These are phyloP conservation scores for Muschampia plurimacula DNA, from an alignment of 2,888 invertebrate genomes.

Conservation along the genomic window DNA sequence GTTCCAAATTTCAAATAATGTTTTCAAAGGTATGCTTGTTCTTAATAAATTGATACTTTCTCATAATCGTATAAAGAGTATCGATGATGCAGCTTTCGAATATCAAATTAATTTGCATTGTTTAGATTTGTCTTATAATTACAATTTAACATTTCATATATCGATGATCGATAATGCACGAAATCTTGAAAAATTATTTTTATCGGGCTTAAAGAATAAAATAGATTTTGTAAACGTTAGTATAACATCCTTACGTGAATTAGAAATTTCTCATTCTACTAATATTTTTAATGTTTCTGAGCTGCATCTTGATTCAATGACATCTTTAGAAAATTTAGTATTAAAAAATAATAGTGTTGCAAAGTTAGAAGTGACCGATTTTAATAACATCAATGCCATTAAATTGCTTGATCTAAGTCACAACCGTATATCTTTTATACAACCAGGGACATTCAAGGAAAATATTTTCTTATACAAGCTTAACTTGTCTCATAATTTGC, in stretches of 20 bases:
- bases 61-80: conserved; percentile 53
- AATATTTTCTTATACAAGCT: conserved; percentile 35
- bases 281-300: conserved; percentile 52
- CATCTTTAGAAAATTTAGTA: conserved; percentile 50
- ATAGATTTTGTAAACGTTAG: conserved; percentile 51
- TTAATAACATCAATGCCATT: conserved; percentile 35
- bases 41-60: conserved; percentile 56
- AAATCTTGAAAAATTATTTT: conserved; percentile 52
- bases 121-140: conserved; percentile 67
- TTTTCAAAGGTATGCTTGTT: conserved; percentile 51
- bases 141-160: conserved; percentile 52
- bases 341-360: conserved; percentile 50
- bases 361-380: conserved; percentile 34
- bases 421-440: conserved; percentile 41
- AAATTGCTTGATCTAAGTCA: conserved; percentile 41
- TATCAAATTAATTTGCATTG: conserved; percentile 52
- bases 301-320: conserved; percentile 53
- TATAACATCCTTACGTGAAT: conserved; percentile 47
- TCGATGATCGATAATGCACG: conserved; percentile 47
- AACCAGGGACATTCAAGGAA: conserved; percentile 42
- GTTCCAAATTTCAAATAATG: conserved; percentile 48
- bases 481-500: conserved; percentile 43
- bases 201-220: conserved; percentile 56
- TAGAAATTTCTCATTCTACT: conserved; percentile 56
- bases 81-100: conserved; percentile 52